Evolutionary conservation across 2,797 vertebrate species (phyloP).

Genomic region (Lacerta agilis): DNA sequence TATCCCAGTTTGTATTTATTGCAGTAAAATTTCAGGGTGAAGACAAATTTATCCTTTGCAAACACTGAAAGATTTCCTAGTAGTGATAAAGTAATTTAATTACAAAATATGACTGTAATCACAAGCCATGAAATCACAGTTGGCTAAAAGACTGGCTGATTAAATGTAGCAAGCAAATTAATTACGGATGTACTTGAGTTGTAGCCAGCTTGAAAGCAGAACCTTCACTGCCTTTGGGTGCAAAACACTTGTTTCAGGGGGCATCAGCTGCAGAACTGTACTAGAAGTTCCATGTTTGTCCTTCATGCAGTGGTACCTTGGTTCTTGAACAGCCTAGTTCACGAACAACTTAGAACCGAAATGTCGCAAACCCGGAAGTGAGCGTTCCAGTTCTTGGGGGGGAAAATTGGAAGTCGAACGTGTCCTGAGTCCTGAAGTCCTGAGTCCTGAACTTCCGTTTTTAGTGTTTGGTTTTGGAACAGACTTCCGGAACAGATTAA

Average conservation of each 20-base stretch:
- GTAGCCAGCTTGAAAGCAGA: constrained; percentile 58
- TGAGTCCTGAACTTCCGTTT: too few relatives aligned
- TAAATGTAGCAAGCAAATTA: constrained; percentile 71
- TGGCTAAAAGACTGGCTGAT: constrained; percentile 78
- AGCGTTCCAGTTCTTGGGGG: too few relatives aligned
- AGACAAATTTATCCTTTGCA: constrained; percentile 55
- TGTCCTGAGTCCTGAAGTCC: too few relatives aligned
- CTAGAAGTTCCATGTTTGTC: not conserved
- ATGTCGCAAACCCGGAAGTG: too few relatives aligned
- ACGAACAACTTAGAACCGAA: too few relatives aligned
- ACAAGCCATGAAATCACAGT: constrained; percentile 78
- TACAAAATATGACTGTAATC: constrained; percentile 63
- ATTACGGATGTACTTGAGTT: constrained; percentile 62
- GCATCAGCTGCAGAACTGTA: constrained; percentile 26
- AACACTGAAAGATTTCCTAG: constrained; percentile 71
- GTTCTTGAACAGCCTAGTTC: too few relatives aligned
- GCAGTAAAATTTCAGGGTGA: constrained; percentile 30
- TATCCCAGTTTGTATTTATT: constrained; percentile 16
- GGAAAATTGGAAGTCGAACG: too few relatives aligned
- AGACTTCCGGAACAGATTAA: too few relatives aligned
- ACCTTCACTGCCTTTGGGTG: constrained; percentile 31
- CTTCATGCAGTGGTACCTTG: too few relatives aligned
- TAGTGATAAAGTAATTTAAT: constrained; percentile 70
- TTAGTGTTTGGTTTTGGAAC: too few relatives aligned
- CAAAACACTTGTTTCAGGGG: constrained; percentile 25